These are phyloP conservation scores for Caenorhabditis briggsae DNA, from an alignment of 1,140 invertebrate genomes.

Conservation along the genomic window DNA sequence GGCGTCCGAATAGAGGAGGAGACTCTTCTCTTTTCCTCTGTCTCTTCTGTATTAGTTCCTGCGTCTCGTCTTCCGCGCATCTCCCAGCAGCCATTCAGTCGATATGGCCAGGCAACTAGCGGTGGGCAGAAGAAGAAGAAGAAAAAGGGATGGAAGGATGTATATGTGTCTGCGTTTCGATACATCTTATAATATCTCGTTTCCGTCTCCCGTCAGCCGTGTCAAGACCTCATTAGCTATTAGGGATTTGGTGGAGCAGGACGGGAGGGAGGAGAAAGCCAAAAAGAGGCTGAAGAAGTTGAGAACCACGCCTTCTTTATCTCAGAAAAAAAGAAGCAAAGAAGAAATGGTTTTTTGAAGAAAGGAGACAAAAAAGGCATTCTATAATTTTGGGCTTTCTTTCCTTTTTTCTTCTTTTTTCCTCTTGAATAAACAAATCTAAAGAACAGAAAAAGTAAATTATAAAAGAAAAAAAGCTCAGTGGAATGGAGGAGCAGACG, in stretches of 20 bases:
- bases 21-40: background rate
- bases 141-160: background rate
- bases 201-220: conserved; percentile 43
- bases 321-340: background rate
- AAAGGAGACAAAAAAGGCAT: conserved; percentile 14
- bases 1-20: conserved; percentile 20
- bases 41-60: background rate
- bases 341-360: background rate
- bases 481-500: background rate
- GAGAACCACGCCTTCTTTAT: background rate
- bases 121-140: background rate
- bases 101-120: conserved; percentile 20
- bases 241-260: conserved; percentile 36
- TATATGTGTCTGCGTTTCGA: conserved; percentile 19
- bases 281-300: conserved; percentile 3
- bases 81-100: conserved; percentile 42
- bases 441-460: background rate
- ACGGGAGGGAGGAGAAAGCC: background rate
- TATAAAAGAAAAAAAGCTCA: background rate
- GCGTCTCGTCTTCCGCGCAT: conserved; percentile 49
- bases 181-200: conserved; percentile 9
- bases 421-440: conserved; percentile 26
- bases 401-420: background rate
- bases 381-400: background rate
- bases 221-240: conserved; percentile 56